Evolutionary conservation across 2,113 vertebrate genomes (phyloP).

Genomic region (Xiphophorus hellerii): DNA sequence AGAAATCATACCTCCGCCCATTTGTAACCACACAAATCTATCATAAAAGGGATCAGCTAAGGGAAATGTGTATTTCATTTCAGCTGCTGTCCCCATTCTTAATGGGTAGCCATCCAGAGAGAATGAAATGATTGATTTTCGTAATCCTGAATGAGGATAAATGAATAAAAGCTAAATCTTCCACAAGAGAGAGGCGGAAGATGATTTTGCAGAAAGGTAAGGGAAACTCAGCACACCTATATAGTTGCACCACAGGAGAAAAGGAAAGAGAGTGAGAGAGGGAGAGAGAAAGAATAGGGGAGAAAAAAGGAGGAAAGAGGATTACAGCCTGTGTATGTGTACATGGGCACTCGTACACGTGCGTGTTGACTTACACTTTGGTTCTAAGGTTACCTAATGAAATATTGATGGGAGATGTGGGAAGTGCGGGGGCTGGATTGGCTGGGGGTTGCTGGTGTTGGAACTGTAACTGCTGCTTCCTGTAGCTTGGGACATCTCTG

Average conservation of each 20-base stretch:
- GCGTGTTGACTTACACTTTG: slow-evolving; percentile 74
- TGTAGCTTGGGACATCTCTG: slow-evolving; percentile 85
- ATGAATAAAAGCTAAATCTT: slow-evolving; percentile 72
- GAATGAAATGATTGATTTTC: slow-evolving; percentile 84
- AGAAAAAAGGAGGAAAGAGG: slow-evolving; percentile 2
- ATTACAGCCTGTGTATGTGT: slow-evolving; percentile 12
- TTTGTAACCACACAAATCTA: slow-evolving; percentile 78
- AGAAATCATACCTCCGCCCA: slow-evolving; percentile 67
- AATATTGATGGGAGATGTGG: slow-evolving; percentile 90
- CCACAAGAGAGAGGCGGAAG: slow-evolving; percentile 69
- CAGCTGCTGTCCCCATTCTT: slow-evolving; percentile 75
- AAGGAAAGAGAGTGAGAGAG: slow-evolving; percentile 16
- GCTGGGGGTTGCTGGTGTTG: slow-evolving; percentile 65
- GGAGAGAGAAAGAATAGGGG: slow-evolving; percentile 6
- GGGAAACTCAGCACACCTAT: slow-evolving; percentile 68
- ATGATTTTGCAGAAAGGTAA: slow-evolving; percentile 47
- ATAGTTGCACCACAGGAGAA: slow-evolving; percentile 42
- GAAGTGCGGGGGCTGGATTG: slow-evolving; percentile 73
- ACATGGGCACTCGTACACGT: slow-evolving; percentile 22
- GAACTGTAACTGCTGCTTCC: slow-evolving; percentile 81
- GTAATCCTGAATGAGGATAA: slow-evolving; percentile 78
- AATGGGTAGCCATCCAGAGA: slow-evolving; percentile 79
- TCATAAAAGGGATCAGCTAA: slow-evolving; percentile 71
- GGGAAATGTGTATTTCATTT: slow-evolving; percentile 82
- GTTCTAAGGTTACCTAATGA: slow-evolving; percentile 84